Base-by-base conservation (phyloP, 2,888 invertebrate genomes). In the Dorcus hopei region DNA sequence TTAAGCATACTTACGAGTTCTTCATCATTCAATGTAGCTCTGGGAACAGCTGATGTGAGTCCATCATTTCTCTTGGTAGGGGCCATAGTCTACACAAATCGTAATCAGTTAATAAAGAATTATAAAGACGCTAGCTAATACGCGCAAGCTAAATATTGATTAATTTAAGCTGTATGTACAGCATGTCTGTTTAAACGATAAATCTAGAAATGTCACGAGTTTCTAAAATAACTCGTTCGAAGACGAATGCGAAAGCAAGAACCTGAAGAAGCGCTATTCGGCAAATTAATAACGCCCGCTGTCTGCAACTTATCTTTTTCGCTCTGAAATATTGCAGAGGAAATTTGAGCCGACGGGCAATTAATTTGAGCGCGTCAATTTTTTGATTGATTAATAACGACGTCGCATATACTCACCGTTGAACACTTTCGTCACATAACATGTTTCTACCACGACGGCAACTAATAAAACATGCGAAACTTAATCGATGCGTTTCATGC, bases 1-100 rank as follows among this genome's bases (percentile, higher is more conserved):
- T 19, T 19, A 19, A 19, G 19, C 19, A 41, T 54, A 82, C 92
- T 87, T 85, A 99, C 99, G 91, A 99, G 80, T 83, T 99, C 99
- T 80, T 99, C 98, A 80, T 99, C 98, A 76, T 98, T 98, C 55
- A 99, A 84, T 0, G 98, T 98, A 47, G 98, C 96, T 69, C 97
- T 84, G 53, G 97, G 97, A 26, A 97, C 95, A 38, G 97, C 97
- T 50, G 97, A 97, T 57, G 97, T 96, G 72, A 99, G 85, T 65
- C 97, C 97, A 61, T 97, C 95, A 80, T 97, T 97, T 74, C 98
- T 87, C 80, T 99, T 97, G 62, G 97, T 96, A 40, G 96, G 97
- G 65, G 97, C 97, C 97, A 99, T 99, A 62, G 98, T 99, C 98
- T 99, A 80, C 61, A 65, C 56, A 61, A 53, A 52, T 33, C 26